phyloP scores from a whole-genome alignment of 2,797 vertebrate genomes.

The Poeciliopsis paucimaculata region DNA sequence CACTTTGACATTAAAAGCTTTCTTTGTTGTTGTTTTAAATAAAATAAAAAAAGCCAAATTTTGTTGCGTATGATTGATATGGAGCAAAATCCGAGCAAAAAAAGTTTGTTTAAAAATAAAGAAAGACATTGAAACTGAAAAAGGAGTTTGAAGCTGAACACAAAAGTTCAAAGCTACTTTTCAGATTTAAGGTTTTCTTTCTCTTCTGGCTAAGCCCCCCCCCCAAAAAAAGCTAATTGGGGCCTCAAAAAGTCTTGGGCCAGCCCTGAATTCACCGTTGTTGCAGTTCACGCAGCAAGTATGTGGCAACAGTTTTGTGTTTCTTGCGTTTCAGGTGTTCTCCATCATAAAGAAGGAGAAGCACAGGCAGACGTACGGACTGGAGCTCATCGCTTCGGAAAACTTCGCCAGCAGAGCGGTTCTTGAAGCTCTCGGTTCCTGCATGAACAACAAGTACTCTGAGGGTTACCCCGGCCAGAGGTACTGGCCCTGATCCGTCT shows the following conservation, averaged over 20 bases:
- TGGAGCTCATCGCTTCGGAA: slow-evolving; percentile 96
- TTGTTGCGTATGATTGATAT: no score
- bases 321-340: slow-evolving; percentile 80
- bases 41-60: no score
- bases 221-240: no score
- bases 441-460: slow-evolving; percentile 98
- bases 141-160: no score
- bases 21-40: no score
- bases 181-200: no score
- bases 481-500: slow-evolving; percentile 61
- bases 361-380: slow-evolving; percentile 86
- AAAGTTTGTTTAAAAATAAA: no score
- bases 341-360: slow-evolving; percentile 95
- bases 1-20: no score
- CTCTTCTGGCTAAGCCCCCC: no score
- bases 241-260: background rate
- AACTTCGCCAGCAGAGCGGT: slow-evolving; percentile 96
- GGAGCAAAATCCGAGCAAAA: no score
- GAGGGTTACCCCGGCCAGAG: slow-evolving; percentile 98
- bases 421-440: slow-evolving; percentile 94
- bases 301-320: background rate
- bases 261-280: background rate
- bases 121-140: no score
- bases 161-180: no score
- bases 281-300: background rate